These are phyloP conservation scores for Gorsachius magnificus DNA, from an alignment of 2,797 vertebrate species.

Conservation along the genomic window DNA sequence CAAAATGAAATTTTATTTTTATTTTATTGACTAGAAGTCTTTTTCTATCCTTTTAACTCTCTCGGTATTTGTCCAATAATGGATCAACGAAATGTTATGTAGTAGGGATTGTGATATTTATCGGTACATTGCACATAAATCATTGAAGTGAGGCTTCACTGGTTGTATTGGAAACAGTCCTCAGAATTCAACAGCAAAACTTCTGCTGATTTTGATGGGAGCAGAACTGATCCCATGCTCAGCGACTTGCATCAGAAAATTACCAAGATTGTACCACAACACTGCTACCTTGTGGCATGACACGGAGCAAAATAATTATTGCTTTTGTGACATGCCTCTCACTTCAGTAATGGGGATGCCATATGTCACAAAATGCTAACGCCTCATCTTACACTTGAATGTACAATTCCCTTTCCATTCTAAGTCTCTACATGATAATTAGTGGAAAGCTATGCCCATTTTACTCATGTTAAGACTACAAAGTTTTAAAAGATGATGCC, in stretches of 20 bases:
- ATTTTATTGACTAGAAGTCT: background rate
- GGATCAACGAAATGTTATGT: background rate
- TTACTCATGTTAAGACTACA: background rate
- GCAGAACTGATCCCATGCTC: background rate
- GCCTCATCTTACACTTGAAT: background rate
- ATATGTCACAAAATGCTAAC: background rate
- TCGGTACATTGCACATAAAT: background rate
- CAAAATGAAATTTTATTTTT: background rate
- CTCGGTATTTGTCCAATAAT: background rate
- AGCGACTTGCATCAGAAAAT: conserved; percentile 16
- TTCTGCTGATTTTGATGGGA: background rate
- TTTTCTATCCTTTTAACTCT: background rate
- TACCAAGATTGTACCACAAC: conserved; percentile 46
- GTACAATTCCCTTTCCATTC: background rate
- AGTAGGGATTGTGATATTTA: background rate
- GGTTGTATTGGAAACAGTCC: background rate
- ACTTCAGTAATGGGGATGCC: background rate
- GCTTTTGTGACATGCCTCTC: conserved; percentile 6
- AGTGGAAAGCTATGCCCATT: background rate
- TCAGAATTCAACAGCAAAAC: background rate
- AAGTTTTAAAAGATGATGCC: background rate
- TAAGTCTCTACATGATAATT: conserved; percentile 1
- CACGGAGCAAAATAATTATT: background rate
- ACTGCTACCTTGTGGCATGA: conserved; percentile 62
- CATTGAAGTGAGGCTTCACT: background rate